A percentile compares a stretch with the other conserved stretches of the same genome.
Conservation (phyloP, 2,888 invertebrate species). For the Prosapia bicincta region DNA sequence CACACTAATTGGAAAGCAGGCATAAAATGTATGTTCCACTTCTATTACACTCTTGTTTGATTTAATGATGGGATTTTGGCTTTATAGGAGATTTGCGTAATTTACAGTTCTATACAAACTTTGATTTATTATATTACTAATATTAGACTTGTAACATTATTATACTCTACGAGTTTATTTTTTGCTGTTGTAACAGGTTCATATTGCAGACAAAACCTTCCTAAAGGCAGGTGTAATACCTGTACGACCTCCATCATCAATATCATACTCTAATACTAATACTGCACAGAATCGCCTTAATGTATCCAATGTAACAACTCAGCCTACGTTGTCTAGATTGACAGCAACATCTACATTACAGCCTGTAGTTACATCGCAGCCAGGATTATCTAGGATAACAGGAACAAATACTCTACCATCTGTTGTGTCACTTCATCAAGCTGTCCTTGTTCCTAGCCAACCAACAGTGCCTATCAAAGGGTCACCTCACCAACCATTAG, state of each 20-base stretch:
- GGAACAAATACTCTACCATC: slow-evolving; percentile 23
- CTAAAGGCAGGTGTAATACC: slow-evolving; percentile 11
- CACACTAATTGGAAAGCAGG: no score
- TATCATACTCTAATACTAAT: not conserved
- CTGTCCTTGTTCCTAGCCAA: slow-evolving; percentile 25
- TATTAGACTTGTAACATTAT: no score
- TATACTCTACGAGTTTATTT: no score
- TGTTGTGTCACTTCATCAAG: slow-evolving; percentile 33
- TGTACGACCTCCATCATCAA: not conserved
- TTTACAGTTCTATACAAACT: no score
- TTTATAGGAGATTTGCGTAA: no score
- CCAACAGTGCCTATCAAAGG: slow-evolving; percentile 31
- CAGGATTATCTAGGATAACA: slow-evolving; percentile 27
- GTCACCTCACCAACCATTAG: slow-evolving; percentile 18
- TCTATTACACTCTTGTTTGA: no score
- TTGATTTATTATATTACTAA: no score
- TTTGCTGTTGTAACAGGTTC: not conserved
- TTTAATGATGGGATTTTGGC: no score
- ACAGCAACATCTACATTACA: not conserved
- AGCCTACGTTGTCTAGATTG: not conserved
- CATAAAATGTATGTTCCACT: no score
- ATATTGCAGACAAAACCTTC: slow-evolving; percentile 16
- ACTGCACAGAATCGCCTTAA: not conserved
- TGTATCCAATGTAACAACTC: not conserved
- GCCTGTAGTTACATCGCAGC: not conserved